phyloP scores from a whole-genome alignment of 2,888 invertebrate genomes.

The Pseudanteris insignis region DNA sequence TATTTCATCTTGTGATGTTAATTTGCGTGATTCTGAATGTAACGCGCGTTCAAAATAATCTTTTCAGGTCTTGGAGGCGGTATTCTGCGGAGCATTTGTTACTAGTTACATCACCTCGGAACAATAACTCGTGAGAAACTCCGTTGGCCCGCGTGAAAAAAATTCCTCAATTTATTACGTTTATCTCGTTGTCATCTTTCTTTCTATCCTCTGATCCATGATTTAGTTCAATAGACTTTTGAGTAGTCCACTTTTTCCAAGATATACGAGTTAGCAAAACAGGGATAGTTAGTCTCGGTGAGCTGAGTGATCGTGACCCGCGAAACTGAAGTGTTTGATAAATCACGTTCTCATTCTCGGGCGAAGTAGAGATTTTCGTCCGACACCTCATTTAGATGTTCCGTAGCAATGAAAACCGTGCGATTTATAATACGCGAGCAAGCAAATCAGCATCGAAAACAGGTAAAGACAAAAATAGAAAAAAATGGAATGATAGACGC shows the following conservation, averaged over 20 bases:
- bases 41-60: too few relatives aligned
- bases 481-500: too few relatives aligned
- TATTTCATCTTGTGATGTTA: too few relatives aligned
- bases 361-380: constrained; percentile 18
- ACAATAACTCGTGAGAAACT: too few relatives aligned
- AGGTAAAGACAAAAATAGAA: background rate
- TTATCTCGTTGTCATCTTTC: background rate
- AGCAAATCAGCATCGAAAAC: background rate
- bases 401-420: constrained; percentile 12
- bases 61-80: too few relatives aligned
- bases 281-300: constrained; percentile 10
- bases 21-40: too few relatives aligned
- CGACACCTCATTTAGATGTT: constrained; percentile 1
- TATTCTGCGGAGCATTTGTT: too few relatives aligned
- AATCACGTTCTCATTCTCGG: constrained; percentile 21
- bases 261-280: too few relatives aligned
- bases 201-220: constrained; percentile 1
- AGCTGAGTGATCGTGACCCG: constrained; percentile 27
- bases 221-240: constrained; percentile 10
- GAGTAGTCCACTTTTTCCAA: too few relatives aligned
- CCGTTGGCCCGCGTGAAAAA: too few relatives aligned
- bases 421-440: constrained; percentile 5
- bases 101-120: too few relatives aligned
- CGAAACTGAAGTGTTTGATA: constrained; percentile 26
- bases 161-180: background rate